A percentile compares a stretch with the other conserved stretches of the same genome.
Conservation (phyloP, 2,113 vertebrate genomes). For the Podarcis raffonei region DNA sequence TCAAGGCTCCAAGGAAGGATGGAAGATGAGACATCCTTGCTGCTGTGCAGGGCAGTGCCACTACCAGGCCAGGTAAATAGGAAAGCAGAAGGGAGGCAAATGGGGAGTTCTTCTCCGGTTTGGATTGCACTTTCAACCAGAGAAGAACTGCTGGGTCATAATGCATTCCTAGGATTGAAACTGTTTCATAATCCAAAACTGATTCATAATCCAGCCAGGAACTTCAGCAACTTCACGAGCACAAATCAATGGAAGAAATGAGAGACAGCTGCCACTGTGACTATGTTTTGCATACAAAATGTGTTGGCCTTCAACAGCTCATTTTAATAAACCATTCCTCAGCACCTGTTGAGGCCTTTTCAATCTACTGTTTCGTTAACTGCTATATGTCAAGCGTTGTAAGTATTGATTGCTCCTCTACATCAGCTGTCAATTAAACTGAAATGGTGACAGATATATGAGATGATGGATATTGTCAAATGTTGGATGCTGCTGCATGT, state of each 20-base stretch:
- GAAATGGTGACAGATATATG: neutral
- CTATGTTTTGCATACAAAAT: neutral
- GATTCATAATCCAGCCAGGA: neutral
- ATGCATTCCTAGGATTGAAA: neutral
- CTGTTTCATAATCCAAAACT: neutral
- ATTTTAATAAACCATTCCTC: neutral
- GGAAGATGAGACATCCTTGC: neutral
- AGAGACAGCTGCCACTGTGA: neutral
- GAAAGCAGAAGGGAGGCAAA: neutral
- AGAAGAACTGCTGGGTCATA: neutral
- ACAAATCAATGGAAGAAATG: neutral
- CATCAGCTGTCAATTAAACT: neutral
- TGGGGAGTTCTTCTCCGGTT: neutral
- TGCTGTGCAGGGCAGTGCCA: neutral
- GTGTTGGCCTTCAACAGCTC: neutral
- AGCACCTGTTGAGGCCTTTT: neutral
- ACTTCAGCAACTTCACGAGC: neutral
- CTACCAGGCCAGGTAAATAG: neutral
- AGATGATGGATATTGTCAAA: conserved; percentile 5
- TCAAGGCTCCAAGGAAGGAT: neutral
- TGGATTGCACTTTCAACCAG: neutral
- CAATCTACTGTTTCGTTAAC: neutral
- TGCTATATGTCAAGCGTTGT: neutral
- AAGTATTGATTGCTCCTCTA: neutral
- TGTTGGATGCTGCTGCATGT: neutral